Evolutionary conservation across 2,888 invertebrate species (phyloP), one percentile per base, ranked within the genome.

Genomic region (Euphydryas editha): DNA sequence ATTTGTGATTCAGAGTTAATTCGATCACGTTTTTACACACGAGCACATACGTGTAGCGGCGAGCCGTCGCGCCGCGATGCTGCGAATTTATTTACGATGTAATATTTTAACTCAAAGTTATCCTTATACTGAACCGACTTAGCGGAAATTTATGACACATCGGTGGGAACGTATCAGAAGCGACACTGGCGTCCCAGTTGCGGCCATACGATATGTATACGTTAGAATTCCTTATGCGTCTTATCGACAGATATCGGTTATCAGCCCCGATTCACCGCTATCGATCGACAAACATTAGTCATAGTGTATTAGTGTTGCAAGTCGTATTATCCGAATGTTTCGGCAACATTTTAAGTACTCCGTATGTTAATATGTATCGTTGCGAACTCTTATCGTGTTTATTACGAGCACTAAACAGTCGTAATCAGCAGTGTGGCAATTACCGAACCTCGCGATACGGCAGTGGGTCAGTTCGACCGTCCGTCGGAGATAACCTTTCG

Each of bases 191-290:
- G 54, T 54, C 30, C 10, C 3, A 15, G 30, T 17, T 17, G 8
- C 0, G n/a, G 11, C 30, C n/a, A 24, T 24, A 24, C 24, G 30
- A 17, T 17, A 24, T 5, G 30, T 5, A 30, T 2, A 17, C 30
- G 24, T 54, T 54, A 42, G 15, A 56, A 59, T 37, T 57, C 15
- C 56, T 17, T 36, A 47, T n/a, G 17, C n/a, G 30, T 15, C 51
- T 69, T 67, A 69, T 65, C 65, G 55, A 39, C 37, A 65, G 71
- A 62, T 69, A 69, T 47, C 62, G 20, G 63, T 44, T 71, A 71
- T 71, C 71, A 30, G 56, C 55, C 36, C 44, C 42, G 42, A 63
- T 57, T 59, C 18, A 7, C 18, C 24, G 59, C 59, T 69, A 72
- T 61, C 69, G 68, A 66, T 69, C 59, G 37, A 59, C 60, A 65